Percentiles rank a stretch among this genome's conserved stretches.
Conservation (phyloP, 2,888 invertebrate genomes). For the Pristionchus maxplancki region DNA sequence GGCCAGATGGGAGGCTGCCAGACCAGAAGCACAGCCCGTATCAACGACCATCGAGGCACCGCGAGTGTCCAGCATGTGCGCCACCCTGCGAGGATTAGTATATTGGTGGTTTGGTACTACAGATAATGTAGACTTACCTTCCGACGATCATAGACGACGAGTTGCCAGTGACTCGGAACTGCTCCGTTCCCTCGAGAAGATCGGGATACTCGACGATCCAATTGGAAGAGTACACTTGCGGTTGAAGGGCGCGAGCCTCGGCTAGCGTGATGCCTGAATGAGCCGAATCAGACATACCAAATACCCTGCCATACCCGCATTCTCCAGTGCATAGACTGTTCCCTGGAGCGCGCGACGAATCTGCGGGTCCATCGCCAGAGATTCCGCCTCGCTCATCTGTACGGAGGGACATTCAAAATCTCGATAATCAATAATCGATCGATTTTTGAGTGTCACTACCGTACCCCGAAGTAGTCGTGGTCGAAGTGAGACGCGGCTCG, state of each 20-base stretch:
- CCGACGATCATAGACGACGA: conserved; percentile 63
- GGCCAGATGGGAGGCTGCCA: conserved; percentile 81
- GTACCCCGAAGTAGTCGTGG: conserved; percentile 64
- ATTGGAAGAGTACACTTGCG: conserved; percentile 60
- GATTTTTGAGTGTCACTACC: not conserved
- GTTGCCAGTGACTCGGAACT: conserved; percentile 64
- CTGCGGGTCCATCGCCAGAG: conserved; percentile 65
- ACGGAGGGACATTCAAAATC: conserved; percentile 41
- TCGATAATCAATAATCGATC: not conserved
- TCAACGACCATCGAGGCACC: conserved; percentile 94
- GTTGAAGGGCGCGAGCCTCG: conserved; percentile 57
- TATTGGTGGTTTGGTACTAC: not conserved
- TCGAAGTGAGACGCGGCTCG: conserved; percentile 54
- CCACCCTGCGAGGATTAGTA: conserved; percentile 77
- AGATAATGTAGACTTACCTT: conserved; percentile 54
- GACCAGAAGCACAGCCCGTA: conserved; percentile 95
- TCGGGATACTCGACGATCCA: conserved; percentile 62
- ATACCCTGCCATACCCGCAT: conserved; percentile 53
- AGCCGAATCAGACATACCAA: too few species aligned
- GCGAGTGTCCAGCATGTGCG: conserved; percentile 93
- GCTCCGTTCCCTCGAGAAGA: conserved; percentile 55
- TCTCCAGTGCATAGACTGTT: conserved; percentile 60
- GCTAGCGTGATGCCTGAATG: conserved; percentile 57
- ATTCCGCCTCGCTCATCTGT: conserved; percentile 62
- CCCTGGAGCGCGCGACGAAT: conserved; percentile 62